Evolutionary conservation across 2,888 invertebrate species (phyloP).

Genomic region (Limnephilus marmoratus): DNA sequence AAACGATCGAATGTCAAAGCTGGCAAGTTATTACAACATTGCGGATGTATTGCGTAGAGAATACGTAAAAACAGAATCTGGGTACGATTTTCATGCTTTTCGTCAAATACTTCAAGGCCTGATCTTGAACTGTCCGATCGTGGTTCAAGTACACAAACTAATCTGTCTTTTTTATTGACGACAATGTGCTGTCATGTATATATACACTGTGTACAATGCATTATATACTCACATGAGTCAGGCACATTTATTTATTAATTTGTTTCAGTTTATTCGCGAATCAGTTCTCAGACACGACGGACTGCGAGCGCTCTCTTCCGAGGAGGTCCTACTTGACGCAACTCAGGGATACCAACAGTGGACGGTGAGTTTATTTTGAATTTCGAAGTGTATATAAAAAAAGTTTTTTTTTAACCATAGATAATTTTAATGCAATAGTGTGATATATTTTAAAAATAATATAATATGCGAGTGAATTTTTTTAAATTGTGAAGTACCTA

Average conservation of each 20-base stretch:
- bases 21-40: background rate
- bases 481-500: too few relatives aligned
- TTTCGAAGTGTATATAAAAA: background rate
- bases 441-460: background rate
- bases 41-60: background rate
- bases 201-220: background rate
- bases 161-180: slow-evolving; percentile 19
- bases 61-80: background rate
- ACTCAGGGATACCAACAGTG: background rate
- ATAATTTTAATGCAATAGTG: background rate
- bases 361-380: slow-evolving; percentile 3
- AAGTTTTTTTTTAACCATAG: background rate
- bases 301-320: slow-evolving; percentile 71
- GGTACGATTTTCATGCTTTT: background rate
- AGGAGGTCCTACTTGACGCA: background rate
- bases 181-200: background rate
- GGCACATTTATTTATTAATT: slow-evolving; percentile 28
- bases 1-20: too few relatives aligned
- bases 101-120: background rate
- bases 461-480: background rate
- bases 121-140: slow-evolving; percentile 14
- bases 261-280: slow-evolving; percentile 72
- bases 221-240: slow-evolving; percentile 29
- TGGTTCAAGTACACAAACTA: slow-evolving; percentile 29
- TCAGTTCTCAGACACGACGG: slow-evolving; percentile 74